Conservation (phyloP, 1,140 invertebrate species). For the Atopsyche davidsoni region DNA sequence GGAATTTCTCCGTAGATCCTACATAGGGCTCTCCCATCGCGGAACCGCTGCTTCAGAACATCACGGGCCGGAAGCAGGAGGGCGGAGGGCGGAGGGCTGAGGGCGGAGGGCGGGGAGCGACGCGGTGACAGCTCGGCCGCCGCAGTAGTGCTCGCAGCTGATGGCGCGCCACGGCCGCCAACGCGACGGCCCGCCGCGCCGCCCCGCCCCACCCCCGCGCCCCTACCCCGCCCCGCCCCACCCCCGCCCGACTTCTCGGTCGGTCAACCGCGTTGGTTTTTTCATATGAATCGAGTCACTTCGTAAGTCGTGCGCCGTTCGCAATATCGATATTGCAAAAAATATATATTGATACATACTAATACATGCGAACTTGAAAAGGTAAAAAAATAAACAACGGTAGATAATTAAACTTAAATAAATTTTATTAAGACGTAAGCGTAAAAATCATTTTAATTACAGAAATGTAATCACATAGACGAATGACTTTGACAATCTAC, state of each 20-base stretch:
- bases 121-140: slow-evolving; percentile 1
- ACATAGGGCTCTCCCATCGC: slow-evolving; percentile 43
- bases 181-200: no score
- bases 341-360: no score
- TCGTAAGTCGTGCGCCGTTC: no score
- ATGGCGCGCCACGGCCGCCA: no score
- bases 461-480: slow-evolving; percentile 3
- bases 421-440: slow-evolving; percentile 12
- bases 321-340: no score
- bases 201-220: no score
- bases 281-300: no score
- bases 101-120: neutral
- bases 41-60: neutral
- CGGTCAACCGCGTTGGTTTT: no score
- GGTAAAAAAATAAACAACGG: neutral
- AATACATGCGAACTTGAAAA: neutral
- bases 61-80: neutral
- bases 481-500: slow-evolving; percentile 9
- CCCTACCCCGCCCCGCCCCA: no score
- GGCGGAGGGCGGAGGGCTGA: neutral
- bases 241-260: no score
- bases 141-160: no score
- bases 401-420: slow-evolving; percentile 13
- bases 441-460: neutral
- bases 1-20: slow-evolving; percentile 45